These are phyloP conservation scores for Pelosia muscerda DNA, from an alignment of 2,888 invertebrate species.

Conservation along the genomic window DNA sequence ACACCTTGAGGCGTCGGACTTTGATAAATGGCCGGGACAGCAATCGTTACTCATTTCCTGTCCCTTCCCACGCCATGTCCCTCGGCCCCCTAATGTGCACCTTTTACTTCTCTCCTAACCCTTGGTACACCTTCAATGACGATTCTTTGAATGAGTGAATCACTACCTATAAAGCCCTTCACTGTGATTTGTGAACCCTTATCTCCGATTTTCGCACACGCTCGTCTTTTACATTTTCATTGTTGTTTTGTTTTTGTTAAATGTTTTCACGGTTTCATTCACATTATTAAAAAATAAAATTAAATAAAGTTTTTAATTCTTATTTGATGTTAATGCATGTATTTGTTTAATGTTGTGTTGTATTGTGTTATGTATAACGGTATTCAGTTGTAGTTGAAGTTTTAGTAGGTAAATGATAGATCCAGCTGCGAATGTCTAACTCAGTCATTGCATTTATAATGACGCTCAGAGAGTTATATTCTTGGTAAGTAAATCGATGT, in stretches of 20 bases:
- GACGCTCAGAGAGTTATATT: not conserved
- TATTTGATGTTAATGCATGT: slow-evolving; percentile 51
- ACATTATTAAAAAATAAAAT: slow-evolving; percentile 36
- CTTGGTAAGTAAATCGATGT: slow-evolving; percentile 5
- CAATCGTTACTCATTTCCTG: slow-evolving; percentile 82
- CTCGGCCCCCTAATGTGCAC: slow-evolving; percentile 64
- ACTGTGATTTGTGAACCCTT: slow-evolving; percentile 48
- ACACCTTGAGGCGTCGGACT: slow-evolving; percentile 71
- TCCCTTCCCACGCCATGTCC: slow-evolving; percentile 68
- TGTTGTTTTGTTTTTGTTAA: slow-evolving; percentile 38
- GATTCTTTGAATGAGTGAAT: slow-evolving; percentile 58
- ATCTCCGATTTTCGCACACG: slow-evolving; percentile 32
- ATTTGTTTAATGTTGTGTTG: slow-evolving; percentile 52
- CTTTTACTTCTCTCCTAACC: slow-evolving; percentile 64
- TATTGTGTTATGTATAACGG: slow-evolving; percentile 43
- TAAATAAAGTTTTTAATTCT: slow-evolving; percentile 34
- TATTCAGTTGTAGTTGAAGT: slow-evolving; percentile 13
- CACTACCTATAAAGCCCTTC: slow-evolving; percentile 41
- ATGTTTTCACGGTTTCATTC: slow-evolving; percentile 32
- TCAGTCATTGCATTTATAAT: not conserved
- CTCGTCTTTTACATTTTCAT: slow-evolving; percentile 33
- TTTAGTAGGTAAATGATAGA: not conserved
- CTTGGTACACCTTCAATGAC: slow-evolving; percentile 58
- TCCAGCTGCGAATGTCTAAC: no score
- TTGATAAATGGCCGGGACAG: slow-evolving; percentile 81